phyloP scores from a whole-genome alignment of 2,888 invertebrate genomes.

The Minunthozetes semirufus region DNA sequence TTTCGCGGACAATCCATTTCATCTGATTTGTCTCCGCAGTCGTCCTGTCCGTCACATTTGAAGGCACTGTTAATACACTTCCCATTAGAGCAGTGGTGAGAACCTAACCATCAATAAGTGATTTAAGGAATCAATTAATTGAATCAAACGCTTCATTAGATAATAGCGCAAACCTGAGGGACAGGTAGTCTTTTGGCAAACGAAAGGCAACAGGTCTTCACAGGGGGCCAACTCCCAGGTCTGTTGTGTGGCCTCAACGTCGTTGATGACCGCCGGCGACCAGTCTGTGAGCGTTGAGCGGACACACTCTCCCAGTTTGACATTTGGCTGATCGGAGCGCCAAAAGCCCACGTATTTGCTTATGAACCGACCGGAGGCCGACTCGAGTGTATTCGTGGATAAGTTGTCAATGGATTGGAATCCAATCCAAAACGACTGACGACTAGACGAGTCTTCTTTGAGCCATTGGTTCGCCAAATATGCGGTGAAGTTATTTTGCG shows the following conservation, averaged over 20 bases:
- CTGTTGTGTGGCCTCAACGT: slow-evolving; percentile 56
- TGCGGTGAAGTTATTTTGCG: slow-evolving; percentile 84
- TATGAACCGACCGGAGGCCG: slow-evolving; percentile 78
- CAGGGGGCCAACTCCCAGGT: slow-evolving; percentile 93
- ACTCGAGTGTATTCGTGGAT: slow-evolving; percentile 87
- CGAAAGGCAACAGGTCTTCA: slow-evolving; percentile 85
- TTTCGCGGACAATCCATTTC: slow-evolving; percentile 72
- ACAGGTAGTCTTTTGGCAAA: slow-evolving; percentile 84
- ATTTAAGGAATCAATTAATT: slow-evolving; percentile 44
- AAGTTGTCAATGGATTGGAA: slow-evolving; percentile 83
- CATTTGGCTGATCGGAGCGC: slow-evolving; percentile 81
- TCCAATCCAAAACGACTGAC: slow-evolving; percentile 55
- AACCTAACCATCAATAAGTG: too few species aligned
- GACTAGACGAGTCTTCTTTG: slow-evolving; percentile 25
- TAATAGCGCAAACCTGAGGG: slow-evolving; percentile 51
- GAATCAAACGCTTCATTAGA: not conserved
- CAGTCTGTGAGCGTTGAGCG: slow-evolving; percentile 51
- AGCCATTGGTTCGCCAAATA: slow-evolving; percentile 58
- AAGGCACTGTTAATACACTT: slow-evolving; percentile 82
- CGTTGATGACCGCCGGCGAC: slow-evolving; percentile 3
- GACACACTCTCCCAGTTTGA: slow-evolving; percentile 81
- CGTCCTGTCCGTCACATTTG: slow-evolving; percentile 78
- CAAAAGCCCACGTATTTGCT: slow-evolving; percentile 90
- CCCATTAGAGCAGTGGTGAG: slow-evolving; percentile 87
- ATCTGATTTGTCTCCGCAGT: slow-evolving; percentile 85